These are phyloP conservation scores for Pimephales promelas DNA, from an alignment of 2,113 vertebrate genomes.

Conservation along the genomic window DNA sequence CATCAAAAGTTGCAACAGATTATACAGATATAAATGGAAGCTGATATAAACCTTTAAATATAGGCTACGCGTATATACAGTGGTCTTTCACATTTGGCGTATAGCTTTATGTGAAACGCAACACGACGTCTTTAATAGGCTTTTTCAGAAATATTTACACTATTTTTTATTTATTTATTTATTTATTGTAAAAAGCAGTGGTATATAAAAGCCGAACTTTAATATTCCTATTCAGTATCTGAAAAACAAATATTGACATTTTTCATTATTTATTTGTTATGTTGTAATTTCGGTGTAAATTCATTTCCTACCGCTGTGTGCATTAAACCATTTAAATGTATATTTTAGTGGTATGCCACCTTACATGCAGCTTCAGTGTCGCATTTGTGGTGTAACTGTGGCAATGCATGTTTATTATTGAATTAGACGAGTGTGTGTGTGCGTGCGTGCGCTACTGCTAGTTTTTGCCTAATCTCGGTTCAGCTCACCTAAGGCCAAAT, in stretches of 20 bases:
- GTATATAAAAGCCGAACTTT: background rate
- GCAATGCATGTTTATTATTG: background rate
- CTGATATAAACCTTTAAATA: background rate
- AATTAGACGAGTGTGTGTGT: too few relatives aligned
- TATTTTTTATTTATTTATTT: too few relatives aligned
- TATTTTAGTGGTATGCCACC: background rate
- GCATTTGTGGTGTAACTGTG: background rate
- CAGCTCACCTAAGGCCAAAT: slow-evolving; percentile 70
- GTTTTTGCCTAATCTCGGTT: slow-evolving; percentile 60
- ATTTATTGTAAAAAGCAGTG: background rate
- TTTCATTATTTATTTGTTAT: background rate
- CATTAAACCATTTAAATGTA: background rate
- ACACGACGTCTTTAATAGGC: background rate
- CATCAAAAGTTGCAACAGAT: background rate
- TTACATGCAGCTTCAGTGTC: background rate
- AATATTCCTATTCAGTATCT: background rate
- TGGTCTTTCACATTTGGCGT: background rate
- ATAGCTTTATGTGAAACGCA: background rate
- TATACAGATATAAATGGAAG: background rate
- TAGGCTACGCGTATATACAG: too few relatives aligned
- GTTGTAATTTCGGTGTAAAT: too few relatives aligned
- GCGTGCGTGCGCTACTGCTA: background rate
- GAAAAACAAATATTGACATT: background rate
- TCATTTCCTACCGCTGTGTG: background rate
- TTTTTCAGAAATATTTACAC: background rate